Conservation (phyloP, 1,140 invertebrate species). For the Akabosia matsudoensis region DNA sequence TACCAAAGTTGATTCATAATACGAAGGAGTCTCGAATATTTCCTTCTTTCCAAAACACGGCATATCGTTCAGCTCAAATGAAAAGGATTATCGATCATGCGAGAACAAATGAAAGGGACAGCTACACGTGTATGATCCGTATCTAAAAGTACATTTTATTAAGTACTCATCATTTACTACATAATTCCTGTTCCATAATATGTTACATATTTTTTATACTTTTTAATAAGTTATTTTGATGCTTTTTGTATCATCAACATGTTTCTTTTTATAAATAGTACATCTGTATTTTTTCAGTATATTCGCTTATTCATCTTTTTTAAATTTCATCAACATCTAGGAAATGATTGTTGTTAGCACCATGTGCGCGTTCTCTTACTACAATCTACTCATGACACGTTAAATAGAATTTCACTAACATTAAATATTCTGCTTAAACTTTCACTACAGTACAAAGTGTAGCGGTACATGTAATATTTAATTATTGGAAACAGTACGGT, state of each 20-base stretch:
- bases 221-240: neutral
- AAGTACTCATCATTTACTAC: conserved; percentile 14
- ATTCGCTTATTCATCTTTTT: conserved; percentile 1
- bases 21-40: too few relatives aligned
- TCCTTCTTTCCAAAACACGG: too few relatives aligned
- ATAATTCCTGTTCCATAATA: neutral
- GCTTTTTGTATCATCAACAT: neutral
- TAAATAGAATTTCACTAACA: neutral
- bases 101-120: neutral
- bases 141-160: conserved; percentile 25
- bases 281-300: neutral
- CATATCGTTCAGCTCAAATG: too few relatives aligned
- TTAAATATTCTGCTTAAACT: neutral
- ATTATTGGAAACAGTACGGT: too few relatives aligned
- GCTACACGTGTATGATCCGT: neutral
- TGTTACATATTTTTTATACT: neutral
- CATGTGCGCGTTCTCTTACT: conserved; percentile 15
- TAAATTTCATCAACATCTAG: neutral
- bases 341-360: conserved; percentile 21
- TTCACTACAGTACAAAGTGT: neutral
- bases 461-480: too few relatives aligned
- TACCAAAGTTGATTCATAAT: neutral
- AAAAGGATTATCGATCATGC: neutral
- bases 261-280: conserved; percentile 1
- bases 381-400: neutral